A percentile compares a stretch with the other conserved stretches of the same genome.
Evolutionary conservation across 2,888 invertebrate species (phyloP).

Genomic region (Acanthosepion lycidas): DNA sequence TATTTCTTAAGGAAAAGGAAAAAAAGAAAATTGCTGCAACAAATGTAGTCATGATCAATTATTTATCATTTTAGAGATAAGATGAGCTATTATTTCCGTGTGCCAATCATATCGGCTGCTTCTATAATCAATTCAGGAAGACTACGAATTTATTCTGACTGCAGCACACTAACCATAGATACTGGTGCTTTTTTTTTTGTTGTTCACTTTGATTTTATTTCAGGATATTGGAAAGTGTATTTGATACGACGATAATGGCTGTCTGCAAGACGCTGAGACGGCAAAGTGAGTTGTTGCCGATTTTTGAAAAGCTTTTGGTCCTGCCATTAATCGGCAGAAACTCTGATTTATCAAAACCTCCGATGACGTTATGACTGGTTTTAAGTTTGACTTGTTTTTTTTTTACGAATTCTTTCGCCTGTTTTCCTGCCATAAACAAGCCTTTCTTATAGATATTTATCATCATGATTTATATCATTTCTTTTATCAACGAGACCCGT

Average conservation of each 20-base stretch:
- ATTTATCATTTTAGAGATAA: not conserved
- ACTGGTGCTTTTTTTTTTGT: not conserved
- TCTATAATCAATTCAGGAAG: not conserved
- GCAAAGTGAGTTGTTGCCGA: not conserved
- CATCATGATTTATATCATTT: no score
- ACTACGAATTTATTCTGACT: not conserved
- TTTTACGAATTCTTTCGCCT: not conserved
- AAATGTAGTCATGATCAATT: not conserved
- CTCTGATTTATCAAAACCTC: no score
- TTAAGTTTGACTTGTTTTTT: not conserved
- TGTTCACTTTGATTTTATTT: not conserved
- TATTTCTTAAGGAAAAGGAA: not conserved
- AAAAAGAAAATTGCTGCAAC: not conserved
- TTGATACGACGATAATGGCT: not conserved
- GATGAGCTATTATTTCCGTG: not conserved
- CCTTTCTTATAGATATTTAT: no score
- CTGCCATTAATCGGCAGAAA: not conserved
- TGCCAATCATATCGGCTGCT: not conserved
- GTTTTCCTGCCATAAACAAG: not conserved
- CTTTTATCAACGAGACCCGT: no score
- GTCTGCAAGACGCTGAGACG: not conserved
- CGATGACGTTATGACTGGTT: no score
- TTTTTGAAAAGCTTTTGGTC: not conserved
- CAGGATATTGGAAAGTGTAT: not conserved
- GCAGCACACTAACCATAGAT: not conserved